A percentile compares a stretch with the other conserved stretches of the same genome.
Conservation (phyloP, 2,888 invertebrate species). For the Synergus gifuensis region DNA sequence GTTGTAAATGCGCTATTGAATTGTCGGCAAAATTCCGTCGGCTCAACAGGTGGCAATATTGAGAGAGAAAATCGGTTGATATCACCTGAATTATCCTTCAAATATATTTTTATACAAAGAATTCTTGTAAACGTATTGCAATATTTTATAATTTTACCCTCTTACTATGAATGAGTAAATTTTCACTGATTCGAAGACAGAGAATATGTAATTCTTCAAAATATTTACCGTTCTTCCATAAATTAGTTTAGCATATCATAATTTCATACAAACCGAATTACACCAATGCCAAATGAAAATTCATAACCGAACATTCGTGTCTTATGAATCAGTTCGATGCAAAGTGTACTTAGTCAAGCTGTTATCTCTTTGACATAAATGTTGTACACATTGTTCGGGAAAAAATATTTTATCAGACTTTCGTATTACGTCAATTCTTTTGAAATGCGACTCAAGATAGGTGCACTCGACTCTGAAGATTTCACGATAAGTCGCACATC, state of each 20-base stretch:
- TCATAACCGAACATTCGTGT: conserved; percentile 31
- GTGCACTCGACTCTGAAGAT: conserved; percentile 41
- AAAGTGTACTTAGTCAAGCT: conserved; percentile 26
- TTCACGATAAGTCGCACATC: conserved; percentile 39
- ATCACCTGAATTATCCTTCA: background rate
- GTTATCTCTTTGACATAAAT: conserved; percentile 23
- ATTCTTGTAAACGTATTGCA: background rate
- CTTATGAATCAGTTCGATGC: conserved; percentile 33
- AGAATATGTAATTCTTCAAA: background rate
- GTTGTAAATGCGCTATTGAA: conserved; percentile 21
- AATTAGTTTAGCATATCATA: background rate
- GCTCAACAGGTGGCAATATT: background rate
- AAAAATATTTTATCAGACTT: conserved; percentile 17
- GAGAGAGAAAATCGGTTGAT: background rate
- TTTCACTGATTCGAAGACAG: too few species aligned
- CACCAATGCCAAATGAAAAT: conserved; percentile 7
- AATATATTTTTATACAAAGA: background rate
- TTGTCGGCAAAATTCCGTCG: conserved; percentile 1
- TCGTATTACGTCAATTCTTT: conserved; percentile 37
- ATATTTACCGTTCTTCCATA: background rate
- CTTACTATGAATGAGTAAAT: too few species aligned
- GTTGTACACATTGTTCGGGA: background rate
- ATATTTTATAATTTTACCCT: background rate
- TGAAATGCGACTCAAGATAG: conserved; percentile 36
- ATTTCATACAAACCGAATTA: conserved; percentile 5